Base-by-base conservation (phyloP, 1,140 invertebrate genomes). In the Gryon sp. region DNA sequence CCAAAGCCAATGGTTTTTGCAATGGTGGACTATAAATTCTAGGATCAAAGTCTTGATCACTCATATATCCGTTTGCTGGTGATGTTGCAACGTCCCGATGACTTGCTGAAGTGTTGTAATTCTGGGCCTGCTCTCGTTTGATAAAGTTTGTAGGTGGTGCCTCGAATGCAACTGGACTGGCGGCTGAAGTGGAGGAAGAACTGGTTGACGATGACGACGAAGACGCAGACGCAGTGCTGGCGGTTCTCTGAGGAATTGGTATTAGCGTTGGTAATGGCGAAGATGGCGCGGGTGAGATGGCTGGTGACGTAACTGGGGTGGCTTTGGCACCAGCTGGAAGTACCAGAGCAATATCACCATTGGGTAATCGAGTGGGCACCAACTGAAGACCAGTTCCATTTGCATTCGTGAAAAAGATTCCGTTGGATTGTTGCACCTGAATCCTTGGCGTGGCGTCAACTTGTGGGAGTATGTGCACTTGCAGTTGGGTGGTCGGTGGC, bases 231-330 rank as follows among this genome's bases (percentile, higher is more conserved):
- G 92, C 91, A 0, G 93, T 92, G 26, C 92, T 92, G 4, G 92
- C 91, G 8, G 93, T 93, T 55, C 93, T 89, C 32, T 92, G 91
- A 0, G 93, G 93, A 4, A 94, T 92, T 0, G 93, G 92, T 5
- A 95, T 93, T 6, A 94, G 78, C 5, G 92, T 91, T 0, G 93
- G 92, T 11, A 93, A 81, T 1, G 92, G 90, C 12, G 91, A 89
- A 11, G 88, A 73, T 14, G 88, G 86, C 14, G 87, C 83, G 16
- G 88, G 84, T 20, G 87, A 92, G 26, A 78, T 88, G 63, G 83
- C 87, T 34, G 80, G 88, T 5, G 86, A 87, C n/a, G 83, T 74
- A 0, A 87, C 81, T 0, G 87, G 84, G 2, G 83, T 87, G 60
- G 89, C 75, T 80, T 86, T 88, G 26, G 84, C 84, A 55, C 83